These are phyloP conservation scores for Caenorhabditis sp. DNA, from an alignment of 2,888 invertebrate species.

Conservation along the genomic window DNA sequence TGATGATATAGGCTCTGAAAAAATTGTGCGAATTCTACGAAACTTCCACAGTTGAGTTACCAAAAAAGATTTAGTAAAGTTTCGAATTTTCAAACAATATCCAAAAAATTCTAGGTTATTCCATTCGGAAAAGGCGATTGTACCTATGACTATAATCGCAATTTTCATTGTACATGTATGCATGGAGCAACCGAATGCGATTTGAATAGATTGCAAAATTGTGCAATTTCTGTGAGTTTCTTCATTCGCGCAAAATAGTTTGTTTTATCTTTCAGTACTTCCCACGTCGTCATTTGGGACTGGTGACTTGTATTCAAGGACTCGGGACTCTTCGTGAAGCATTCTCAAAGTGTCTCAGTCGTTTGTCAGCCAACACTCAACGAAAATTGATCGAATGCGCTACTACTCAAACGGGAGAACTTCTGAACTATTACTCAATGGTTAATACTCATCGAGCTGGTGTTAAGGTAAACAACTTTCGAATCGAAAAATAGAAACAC, in stretches of 20 bases:
- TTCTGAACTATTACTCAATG: constrained; percentile 70
- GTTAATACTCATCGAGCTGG: constrained; percentile 69
- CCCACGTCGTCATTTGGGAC: constrained; percentile 67
- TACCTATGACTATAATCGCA: constrained; percentile 65
- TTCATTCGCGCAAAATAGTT: no score
- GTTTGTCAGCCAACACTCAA: constrained; percentile 66
- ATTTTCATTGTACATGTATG: constrained; percentile 68
- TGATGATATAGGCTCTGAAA: not conserved
- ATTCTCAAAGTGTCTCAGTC: constrained; percentile 62
- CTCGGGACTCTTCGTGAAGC: constrained; percentile 64
- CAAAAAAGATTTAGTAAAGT: not conserved
- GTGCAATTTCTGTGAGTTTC: constrained; percentile 66
- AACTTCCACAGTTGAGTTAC: no score
- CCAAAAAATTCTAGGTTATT: constrained; percentile 51
- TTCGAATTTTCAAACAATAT: not conserved
- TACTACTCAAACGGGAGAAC: constrained; percentile 68
- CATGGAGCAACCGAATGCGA: constrained; percentile 70
- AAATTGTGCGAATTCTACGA: no score
- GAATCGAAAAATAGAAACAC: no score
- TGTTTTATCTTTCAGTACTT: no score
- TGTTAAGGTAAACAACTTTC: constrained; percentile 23
- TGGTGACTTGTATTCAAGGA: constrained; percentile 68
- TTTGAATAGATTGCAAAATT: constrained; percentile 67
- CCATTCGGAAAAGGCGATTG: constrained; percentile 70
- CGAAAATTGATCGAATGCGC: constrained; percentile 65